phyloP scores from a whole-genome alignment of 2,113 vertebrate genomes.

The Fulica atra region DNA sequence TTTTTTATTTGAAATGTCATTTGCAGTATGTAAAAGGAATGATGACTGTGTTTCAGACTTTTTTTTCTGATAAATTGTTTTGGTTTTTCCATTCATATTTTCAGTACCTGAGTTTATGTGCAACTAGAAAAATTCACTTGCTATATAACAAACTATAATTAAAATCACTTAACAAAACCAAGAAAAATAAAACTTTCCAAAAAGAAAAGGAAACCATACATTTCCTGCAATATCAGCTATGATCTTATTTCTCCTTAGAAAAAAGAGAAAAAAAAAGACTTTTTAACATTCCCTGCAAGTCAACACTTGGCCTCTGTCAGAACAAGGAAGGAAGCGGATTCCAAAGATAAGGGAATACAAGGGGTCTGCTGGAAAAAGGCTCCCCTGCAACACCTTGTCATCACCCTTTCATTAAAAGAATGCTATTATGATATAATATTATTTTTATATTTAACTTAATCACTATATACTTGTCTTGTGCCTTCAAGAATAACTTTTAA shows the following conservation, averaged over 20 bases:
- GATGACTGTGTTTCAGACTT: neutral
- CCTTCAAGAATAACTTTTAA: neutral
- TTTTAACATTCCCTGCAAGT: neutral
- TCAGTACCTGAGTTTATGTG: neutral
- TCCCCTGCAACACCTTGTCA: neutral
- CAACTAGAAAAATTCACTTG: neutral
- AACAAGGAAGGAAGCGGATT: conserved; percentile 34
- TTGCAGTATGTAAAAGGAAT: neutral
- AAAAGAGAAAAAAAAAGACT: neutral
- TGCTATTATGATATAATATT: neutral
- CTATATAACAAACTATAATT: neutral
- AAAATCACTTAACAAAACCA: neutral
- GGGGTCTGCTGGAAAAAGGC: neutral
- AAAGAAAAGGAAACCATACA: neutral
- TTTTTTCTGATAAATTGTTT: neutral
- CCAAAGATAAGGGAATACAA: conserved; percentile 19
- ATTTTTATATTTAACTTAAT: neutral
- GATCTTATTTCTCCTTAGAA: neutral
- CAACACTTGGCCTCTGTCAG: neutral
- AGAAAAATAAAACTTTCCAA: neutral
- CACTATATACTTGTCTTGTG: neutral
- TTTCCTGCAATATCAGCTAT: neutral
- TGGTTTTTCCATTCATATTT: neutral
- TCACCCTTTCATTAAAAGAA: conserved; percentile 1
- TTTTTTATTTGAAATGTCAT: neutral